These are phyloP conservation scores for Hestina assimilis DNA, from an alignment of 1,140 invertebrate genomes.

Conservation along the genomic window DNA sequence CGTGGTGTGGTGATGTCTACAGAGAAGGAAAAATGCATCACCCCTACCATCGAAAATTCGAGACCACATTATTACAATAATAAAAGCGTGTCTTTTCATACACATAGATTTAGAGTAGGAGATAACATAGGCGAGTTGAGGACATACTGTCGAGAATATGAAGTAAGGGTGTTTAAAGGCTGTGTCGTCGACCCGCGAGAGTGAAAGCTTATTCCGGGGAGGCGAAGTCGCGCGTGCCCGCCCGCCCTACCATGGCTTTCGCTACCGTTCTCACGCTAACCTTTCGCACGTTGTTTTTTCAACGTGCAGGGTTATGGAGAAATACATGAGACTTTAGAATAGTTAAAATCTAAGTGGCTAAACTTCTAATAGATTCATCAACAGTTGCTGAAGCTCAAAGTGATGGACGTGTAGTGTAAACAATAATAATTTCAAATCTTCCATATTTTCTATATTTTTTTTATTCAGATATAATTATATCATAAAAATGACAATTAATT, in stretches of 20 bases:
- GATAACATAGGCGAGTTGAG: constrained; percentile 16
- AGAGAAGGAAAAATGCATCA: constrained; percentile 38
- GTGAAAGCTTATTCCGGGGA: constrained; percentile 75
- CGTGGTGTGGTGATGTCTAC: constrained; percentile 38
- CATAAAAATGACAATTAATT: background rate
- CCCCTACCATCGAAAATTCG: constrained; percentile 39
- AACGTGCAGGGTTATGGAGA: no score
- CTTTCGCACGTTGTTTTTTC: constrained; percentile 47
- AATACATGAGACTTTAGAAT: no score
- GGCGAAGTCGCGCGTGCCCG: constrained; percentile 47
- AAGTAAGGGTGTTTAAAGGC: constrained; percentile 63
- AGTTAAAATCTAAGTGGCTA: no score
- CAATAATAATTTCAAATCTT: no score
- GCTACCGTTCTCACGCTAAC: constrained; percentile 66
- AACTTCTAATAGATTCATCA: no score
- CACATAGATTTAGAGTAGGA: constrained; percentile 5
- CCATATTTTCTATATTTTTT: background rate
- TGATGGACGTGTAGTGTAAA: no score
- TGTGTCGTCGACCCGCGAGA: constrained; percentile 74
- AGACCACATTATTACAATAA: constrained; percentile 16
- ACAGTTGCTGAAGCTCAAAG: no score
- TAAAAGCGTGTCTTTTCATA: constrained; percentile 17
- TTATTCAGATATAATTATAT: background rate
- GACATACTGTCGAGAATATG: constrained; percentile 45
- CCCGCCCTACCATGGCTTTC: constrained; percentile 70